phyloP scores from a whole-genome alignment of 2,797 vertebrate genomes.

The Tragelaphus oryx region DNA sequence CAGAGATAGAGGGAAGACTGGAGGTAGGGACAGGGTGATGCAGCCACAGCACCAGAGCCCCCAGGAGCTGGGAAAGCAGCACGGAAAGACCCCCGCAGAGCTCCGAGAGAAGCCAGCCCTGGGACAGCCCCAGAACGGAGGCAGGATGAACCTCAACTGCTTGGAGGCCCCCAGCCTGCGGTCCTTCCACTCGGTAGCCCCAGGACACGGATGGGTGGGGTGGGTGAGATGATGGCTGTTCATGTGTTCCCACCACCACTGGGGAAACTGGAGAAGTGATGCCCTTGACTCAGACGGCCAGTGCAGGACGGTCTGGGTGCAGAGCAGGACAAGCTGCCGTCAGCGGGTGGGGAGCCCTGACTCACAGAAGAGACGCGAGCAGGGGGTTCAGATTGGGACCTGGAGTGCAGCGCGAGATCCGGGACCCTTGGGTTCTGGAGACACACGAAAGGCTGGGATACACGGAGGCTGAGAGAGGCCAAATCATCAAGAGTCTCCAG shows the following conservation, averaged over 20 bases:
- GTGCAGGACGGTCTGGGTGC: fast-evolving
- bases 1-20: neutral
- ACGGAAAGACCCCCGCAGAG: fast-evolving
- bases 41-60: fast-evolving
- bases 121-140: fast-evolving
- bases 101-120: neutral
- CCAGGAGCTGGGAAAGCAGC: neutral
- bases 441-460: fast-evolving
- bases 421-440: neutral
- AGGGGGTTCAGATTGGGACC: neutral
- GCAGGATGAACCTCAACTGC: too few relatives aligned
- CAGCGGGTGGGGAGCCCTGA: fast-evolving
- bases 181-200: fast-evolving
- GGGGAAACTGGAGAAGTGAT: fast-evolving
- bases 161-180: fast-evolving
- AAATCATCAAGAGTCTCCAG: too few relatives aligned
- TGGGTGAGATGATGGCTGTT: neutral
- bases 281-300: fast-evolving
- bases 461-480: too few relatives aligned
- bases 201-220: neutral
- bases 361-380: fast-evolving
- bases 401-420: neutral
- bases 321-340: fast-evolving
- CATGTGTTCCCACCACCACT: fast-evolving
- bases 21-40: fast-evolving